Evolutionary conservation across 2,113 vertebrate genomes (phyloP).

Genomic region (Nettapus auritus): DNA sequence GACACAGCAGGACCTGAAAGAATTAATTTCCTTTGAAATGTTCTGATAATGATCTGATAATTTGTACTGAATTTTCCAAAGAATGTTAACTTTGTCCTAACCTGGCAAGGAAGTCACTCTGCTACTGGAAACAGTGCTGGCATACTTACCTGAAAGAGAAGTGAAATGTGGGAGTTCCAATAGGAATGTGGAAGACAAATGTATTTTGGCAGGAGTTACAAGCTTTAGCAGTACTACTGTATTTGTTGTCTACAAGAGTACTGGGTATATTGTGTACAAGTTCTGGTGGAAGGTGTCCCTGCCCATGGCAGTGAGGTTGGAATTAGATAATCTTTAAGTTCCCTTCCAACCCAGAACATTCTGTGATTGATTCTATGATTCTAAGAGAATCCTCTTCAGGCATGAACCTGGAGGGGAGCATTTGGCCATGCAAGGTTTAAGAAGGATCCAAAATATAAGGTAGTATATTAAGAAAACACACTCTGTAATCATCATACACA

Average conservation of each 20-base stretch:
- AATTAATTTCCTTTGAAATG: not conserved
- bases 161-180: not conserved
- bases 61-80: not conserved
- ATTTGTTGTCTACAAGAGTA: not conserved
- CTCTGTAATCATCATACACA: accelerated
- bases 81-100: not conserved
- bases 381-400: not conserved
- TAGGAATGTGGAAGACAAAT: not conserved
- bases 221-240: not conserved
- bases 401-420: not conserved
- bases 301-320: no score
- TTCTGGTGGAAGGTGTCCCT: no score
- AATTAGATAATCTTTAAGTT: no score
- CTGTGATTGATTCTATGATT: no score
- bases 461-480: not conserved
- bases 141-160: not conserved
- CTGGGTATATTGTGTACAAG: no score
- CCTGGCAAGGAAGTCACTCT: not conserved
- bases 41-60: not conserved
- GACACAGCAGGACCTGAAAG: not conserved
- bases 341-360: no score
- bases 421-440: not conserved
- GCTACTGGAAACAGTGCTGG: not conserved
- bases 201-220: not conserved
- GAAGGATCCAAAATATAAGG: not conserved